Percentiles rank a stretch among this genome's conserved stretches.
phyloP scores from a whole-genome alignment of 92 coral and sea anemone genomes.

The Zoanthus sansibaricus region DNA sequence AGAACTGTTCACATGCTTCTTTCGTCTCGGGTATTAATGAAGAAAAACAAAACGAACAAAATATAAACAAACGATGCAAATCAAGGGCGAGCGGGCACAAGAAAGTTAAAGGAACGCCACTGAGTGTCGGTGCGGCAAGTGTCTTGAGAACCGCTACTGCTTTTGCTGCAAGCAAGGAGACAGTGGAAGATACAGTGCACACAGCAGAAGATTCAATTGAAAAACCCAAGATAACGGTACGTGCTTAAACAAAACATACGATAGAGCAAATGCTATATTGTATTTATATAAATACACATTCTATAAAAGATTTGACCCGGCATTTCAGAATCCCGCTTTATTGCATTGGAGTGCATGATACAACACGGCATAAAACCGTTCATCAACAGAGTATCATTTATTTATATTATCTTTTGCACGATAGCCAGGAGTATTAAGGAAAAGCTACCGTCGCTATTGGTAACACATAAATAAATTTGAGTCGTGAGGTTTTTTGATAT shows the following conservation, averaged over 20 bases:
- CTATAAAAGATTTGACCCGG: not conserved
- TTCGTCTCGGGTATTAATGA: conserved; percentile 15
- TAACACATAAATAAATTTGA: too few species aligned
- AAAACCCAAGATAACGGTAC: conserved; percentile 57
- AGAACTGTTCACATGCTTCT: conserved; percentile 12
- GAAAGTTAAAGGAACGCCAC: conserved; percentile 75
- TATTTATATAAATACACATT: not conserved
- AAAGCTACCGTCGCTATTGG: too few species aligned
- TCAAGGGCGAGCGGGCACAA: not conserved
- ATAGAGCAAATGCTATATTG: not conserved
- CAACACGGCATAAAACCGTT: too few species aligned
- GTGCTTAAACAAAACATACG: conserved; percentile 16
- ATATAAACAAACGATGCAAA: conserved; percentile 16
- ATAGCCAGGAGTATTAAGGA: too few species aligned
- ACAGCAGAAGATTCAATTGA: conserved; percentile 79
- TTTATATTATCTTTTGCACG: too few species aligned
- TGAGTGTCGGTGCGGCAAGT: conserved; percentile 78
- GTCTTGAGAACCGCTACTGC: conserved; percentile 82
- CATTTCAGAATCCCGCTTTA: not conserved
- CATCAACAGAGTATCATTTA: too few species aligned
- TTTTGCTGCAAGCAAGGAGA: conserved; percentile 74
- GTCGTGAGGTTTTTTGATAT: too few species aligned
- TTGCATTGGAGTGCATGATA: too few species aligned
- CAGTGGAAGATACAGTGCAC: conserved; percentile 69
- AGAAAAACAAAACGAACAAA: not conserved